Evolutionary conservation across 2,888 invertebrate species (phyloP).

Genomic region (Dryocosmus kuriphilus): DNA sequence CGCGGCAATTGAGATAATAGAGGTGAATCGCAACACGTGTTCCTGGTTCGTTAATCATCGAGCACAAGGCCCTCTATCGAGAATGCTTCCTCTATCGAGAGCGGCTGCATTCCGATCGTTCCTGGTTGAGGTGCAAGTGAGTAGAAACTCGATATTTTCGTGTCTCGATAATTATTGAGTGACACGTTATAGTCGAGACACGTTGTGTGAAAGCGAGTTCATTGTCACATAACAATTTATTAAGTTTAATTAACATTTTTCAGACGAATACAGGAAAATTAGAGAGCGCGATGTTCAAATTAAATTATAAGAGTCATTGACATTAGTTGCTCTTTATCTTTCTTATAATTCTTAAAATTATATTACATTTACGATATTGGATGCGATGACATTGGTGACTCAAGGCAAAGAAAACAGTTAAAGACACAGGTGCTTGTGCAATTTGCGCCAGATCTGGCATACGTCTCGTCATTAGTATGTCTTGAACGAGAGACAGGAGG

Average conservation of each 20-base stretch:
- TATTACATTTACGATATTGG: too few relatives aligned
- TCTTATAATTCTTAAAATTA: too few relatives aligned
- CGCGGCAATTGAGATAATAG: conserved; percentile 24
- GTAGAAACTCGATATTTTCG: conserved; percentile 32
- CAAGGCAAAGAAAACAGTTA: conserved; percentile 32
- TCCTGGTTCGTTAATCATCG: conserved; percentile 31
- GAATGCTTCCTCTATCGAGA: conserved; percentile 34
- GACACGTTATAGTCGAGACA: not conserved
- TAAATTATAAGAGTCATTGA: not conserved
- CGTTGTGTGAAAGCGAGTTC: conserved; percentile 8
- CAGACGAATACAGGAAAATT: not conserved
- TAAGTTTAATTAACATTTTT: conserved; percentile 3
- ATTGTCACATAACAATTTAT: not conserved
- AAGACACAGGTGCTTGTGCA: conserved; percentile 50
- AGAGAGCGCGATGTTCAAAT: not conserved
- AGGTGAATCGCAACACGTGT: conserved; percentile 29
- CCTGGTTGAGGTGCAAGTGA: conserved; percentile 18
- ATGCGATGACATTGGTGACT: too few relatives aligned
- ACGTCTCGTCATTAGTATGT: conserved; percentile 69
- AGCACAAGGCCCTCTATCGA: conserved; percentile 24
- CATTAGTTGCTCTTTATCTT: too few relatives aligned
- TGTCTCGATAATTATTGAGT: conserved; percentile 25
- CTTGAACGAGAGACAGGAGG: conserved; percentile 57
- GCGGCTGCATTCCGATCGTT: conserved; percentile 21
- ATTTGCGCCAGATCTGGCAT: conserved; percentile 6